Base-by-base conservation (phyloP, 1,140 invertebrate genomes). In the Phenacoccus solenopsis region DNA sequence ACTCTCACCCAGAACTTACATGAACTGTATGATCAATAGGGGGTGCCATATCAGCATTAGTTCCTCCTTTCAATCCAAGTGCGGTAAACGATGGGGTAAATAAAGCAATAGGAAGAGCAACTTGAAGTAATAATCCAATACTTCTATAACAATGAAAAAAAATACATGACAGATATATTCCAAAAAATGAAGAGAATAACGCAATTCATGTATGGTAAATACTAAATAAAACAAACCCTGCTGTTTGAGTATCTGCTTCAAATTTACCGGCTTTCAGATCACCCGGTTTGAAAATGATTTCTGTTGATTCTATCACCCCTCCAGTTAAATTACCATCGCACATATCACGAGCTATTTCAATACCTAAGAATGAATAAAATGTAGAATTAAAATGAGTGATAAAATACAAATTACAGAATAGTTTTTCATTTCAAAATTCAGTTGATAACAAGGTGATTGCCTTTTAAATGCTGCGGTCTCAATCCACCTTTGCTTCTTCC, bases 1-100 rank as follows among this genome's bases (percentile, higher is more conserved):
- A n/a, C n/a, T n/a, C n/a, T n/a, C n/a, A n/a, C n/a, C 1, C 35
- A 4, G 5, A 9, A 72, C 71, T 59, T 70, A 77, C 75, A 21
- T 71, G 72, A n/a, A 80, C 80, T n/a, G 85, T 83, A 78, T 90
- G 92, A 76, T 94, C 91, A 68, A 94, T 84, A 73, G 90, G 92
- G 0, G 94, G 93, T 0, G 93, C 90, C 88, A 94, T 91, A 20
- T 90, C 87, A 0, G 90, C 91, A 80, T 96, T 94, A 13, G 94
- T 96, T 16, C 94, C 94, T 10, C 94, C 94, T 73, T 82, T 83
- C 0, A 94, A 78, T 24, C 83, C 81, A 3, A 95, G 75, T 0
- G 77, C 80, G 0, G 86, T 82, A 0, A 78, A 72, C 0, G 77
- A 77, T 32, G 81, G 78, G 4, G 83, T 84, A 78, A 90, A 90